Base-by-base conservation (phyloP, 2,888 invertebrate genomes). In the Dendrolimus houi region DNA sequence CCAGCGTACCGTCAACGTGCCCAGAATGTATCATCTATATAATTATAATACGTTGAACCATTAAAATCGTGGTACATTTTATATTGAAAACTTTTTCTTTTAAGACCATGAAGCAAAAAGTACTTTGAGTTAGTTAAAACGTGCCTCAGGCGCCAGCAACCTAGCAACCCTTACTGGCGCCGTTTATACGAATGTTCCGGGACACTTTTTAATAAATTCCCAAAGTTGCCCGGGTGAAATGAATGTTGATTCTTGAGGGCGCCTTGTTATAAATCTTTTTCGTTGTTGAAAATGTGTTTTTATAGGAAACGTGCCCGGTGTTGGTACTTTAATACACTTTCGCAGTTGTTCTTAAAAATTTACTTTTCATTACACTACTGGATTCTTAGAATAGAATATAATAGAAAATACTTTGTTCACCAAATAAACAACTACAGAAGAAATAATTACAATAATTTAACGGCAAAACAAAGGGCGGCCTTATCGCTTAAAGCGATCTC, bases 151-250 rank as follows among this genome's bases (percentile, higher is more conserved):
- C 72, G 59, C 29, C 29, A 29, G 29, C 29, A 64, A 61, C 61
- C 61, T 60, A 65, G 60, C 53, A 47, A 47, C 47, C 47, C 47
- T 47, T 47, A 47, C 47, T 47, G 8, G 12, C 12, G 47, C 47
- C 47, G 12, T 12, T 47, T 47, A 47, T 47, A 47, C 47, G 67
- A 70, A 69, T 29, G 12, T 53, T 55, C 55, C 57, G 40, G 55
- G 70, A 67, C 70, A 74, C 70, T 76, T 79, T 77, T 76, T 75
- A 74, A 74, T 72, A 73, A 79, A 75, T 75, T 74, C 62, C 60
- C 62, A 57, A 71, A 70, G 61, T 70, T 64, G 12, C 54, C 56
- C 63, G 69, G 65, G 65, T 62, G 62, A 71, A 71, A 71, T 69
- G 66, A 70, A 70, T 70, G 70, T 65, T 69, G 66, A 70, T 67